Evolutionary conservation across 1,140 invertebrate species (phyloP), one percentile per base, ranked within the genome.

Genomic region (Rhyzopertha dominica): DNA sequence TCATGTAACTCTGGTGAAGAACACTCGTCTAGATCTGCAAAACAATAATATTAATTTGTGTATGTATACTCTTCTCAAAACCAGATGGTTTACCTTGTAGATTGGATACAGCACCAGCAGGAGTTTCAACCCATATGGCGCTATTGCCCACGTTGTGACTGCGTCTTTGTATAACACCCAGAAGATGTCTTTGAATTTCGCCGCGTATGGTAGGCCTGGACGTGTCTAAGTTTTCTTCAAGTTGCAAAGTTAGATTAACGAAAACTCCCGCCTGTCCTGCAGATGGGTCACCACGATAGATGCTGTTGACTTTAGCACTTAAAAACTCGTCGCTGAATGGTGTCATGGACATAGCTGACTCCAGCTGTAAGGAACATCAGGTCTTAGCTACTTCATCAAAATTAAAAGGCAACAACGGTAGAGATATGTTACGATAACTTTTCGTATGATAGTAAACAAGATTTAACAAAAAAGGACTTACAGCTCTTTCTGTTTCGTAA

Each of bases 11-110:
- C 90, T 5, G 77, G 63, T 0, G 84, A 82, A 0, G 80, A 75
- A 56, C 93, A 97, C 65, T 96, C 93, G 59, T 97, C 89, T 37
- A 96, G 64, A 71, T 96, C 93, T 88, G 60, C 13, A 65, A 71
- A 53, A 50, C 30, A 32, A 35, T 29, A 12, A 14, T n/a, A 32
- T 32, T 12, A 26, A 24, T 40, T 12, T 12, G 28, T 40, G n/a
- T n/a, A 9, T 24, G 24, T 8, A 39, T 3, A 8, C 12, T 13
- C 5, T 37, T 37, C 7, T 37, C 17, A 35, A 38, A 17, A 5
- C 24, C 14, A 37, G 28, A 41, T 14, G 8, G 39, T 19, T 34
- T 44, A 63, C 63, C 63, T 62, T 67, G 63, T 10, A 67, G 49
- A 49, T 59, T 61, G 2, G 63, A 66, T 8, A 67, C 53, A 13